Base-by-base conservation (phyloP, 2,888 invertebrate species). In the Hypolimnas misippus region DNA sequence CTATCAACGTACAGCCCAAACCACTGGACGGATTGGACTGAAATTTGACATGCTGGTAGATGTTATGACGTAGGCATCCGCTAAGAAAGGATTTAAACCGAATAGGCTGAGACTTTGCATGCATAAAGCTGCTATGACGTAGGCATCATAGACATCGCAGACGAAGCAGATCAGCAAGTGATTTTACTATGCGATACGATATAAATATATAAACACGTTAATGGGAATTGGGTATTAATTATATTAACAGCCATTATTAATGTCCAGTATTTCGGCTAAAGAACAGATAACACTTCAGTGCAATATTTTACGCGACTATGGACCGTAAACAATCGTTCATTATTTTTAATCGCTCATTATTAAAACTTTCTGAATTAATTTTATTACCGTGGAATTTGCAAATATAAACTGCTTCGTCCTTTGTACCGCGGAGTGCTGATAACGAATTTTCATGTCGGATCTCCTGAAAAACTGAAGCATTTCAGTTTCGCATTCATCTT, bases 401-500 rank as follows among this genome's bases (percentile, higher is more conserved):
- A 12, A n/a, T 38, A 12, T 33, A 38, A 25, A 25, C 25, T 3
- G 35, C n/a, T 38, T 38, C n/a, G 25, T 25, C 35, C 35, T 38
- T 38, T 38, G 35, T 38, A 38, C 12, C 1, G 35, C n/a, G 8
- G 33, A 35, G 33, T 25, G 5, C 25, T 3, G 33, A 1, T 3
- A n/a, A 21, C 6, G 44, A 46, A 5, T 46, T 46, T 42, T 16
- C 19, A 8, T 4, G 44, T 21, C 44, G 12, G 21, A 5, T 12
- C 17, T 12, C 12, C 44, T 10, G 10, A 12, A 38, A 21, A n/a
- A 21, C 21, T 12, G 19, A 19, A 44, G 19, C 17, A 6, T 46
- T 46, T 19, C 44, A 46, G 44, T 21, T 21, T 46, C 2, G 3
- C 19, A 21, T 46, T 46, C 44, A 46, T 21, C n/a, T 21, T 46